Percentiles rank a stretch among this genome's conserved stretches.
phyloP scores from a whole-genome alignment of 2,797 vertebrate genomes.

The Tapera naevia region DNA sequence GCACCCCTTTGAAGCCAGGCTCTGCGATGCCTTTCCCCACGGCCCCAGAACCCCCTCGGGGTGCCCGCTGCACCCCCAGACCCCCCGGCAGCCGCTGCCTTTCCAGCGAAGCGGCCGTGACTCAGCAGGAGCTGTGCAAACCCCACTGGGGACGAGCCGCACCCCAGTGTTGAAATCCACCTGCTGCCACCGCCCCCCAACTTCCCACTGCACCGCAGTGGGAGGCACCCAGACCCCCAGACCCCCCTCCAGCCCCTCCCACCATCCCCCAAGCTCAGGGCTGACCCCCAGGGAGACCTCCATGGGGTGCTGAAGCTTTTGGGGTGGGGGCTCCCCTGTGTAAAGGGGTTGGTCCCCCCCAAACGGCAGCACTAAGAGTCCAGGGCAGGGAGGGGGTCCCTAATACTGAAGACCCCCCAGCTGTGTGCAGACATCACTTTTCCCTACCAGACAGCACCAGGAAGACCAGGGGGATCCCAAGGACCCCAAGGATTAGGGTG shows the following conservation, averaged over 20 bases:
- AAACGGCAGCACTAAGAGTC: accelerated
- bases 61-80: background rate
- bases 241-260: accelerated
- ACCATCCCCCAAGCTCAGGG: background rate
- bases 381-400: background rate
- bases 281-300: background rate
- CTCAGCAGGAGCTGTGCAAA: slow-evolving; percentile 27
- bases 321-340: background rate
- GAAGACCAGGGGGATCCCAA: too few species aligned
- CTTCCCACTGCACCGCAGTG: background rate
- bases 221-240: accelerated
- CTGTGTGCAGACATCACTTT: accelerated
- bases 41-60: background rate
- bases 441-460: accelerated
- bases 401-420: background rate
- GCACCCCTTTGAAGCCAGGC: slow-evolving; percentile 9
- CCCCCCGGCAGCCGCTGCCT: background rate
- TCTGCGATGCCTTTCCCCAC: background rate
- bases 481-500: background rate
- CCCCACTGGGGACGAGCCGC: slow-evolving; percentile 18
- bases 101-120: background rate
- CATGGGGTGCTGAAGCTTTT: background rate
- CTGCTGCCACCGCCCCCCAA: slow-evolving; percentile 70
- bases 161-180: slow-evolving; percentile 54
- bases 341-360: accelerated